Evolutionary conservation across 2,888 invertebrate genomes (phyloP), one percentile per base, ranked within the genome.

Genomic region (Orthosia gracilis): DNA sequence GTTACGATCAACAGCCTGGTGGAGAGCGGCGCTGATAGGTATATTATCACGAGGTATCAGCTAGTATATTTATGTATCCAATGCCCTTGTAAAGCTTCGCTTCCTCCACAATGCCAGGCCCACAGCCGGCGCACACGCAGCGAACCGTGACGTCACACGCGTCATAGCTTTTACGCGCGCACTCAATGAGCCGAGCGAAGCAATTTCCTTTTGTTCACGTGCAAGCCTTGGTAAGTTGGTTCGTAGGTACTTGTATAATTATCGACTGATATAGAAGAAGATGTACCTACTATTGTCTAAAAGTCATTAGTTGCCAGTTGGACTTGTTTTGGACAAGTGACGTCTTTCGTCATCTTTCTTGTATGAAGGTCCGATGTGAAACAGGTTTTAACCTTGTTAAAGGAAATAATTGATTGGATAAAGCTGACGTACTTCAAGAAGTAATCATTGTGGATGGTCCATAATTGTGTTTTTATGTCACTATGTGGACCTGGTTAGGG

Each of bases 131-230:
- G 65, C 68, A 58, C 50, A 49, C 64, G 58, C 87, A 76, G 12
- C 69, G 73, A 59, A 65, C 70, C 76, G 63, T 87, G 87, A 78
- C 86, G 84, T 82, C 84, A 86, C 75, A 84, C 81, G 80, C 86
- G 88, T 73, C 88, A 84, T 77, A 78, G 82, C 75, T 80, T 86
- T 71, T 80, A 84, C 75, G 76, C 70, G 63, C 76, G 69, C 69
- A 79, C 67, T 73, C 85, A 86, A 79, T 86, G 88, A 84, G 73
- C 80, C 86, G 83, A 76, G 47, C 52, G 45, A 82, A 74, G 78
- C 64, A 75, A 80, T 87, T 80, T 86, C 76, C 86, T 78, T 82
- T 87, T 87, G 86, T 87, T 82, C 77, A 73, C 72, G 72, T 76
- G 74, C 78, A 81, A 66, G 70, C 73, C 76, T 75, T 63, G 65